These are phyloP conservation scores for Eupithecia inturbata DNA, from an alignment of 2,888 invertebrate genomes.

Conservation along the genomic window DNA sequence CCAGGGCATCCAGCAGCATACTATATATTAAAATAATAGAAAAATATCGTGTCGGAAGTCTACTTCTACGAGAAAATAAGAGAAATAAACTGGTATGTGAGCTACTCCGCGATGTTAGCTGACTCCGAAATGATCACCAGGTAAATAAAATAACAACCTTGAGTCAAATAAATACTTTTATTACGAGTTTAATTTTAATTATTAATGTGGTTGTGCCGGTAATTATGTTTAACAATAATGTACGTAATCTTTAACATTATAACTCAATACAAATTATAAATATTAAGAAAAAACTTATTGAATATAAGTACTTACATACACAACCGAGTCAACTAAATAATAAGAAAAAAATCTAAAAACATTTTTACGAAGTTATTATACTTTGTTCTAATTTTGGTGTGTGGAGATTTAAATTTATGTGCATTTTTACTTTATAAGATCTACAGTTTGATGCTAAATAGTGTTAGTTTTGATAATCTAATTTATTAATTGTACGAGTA, in stretches of 20 bases:
- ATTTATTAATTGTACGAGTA: slow-evolving; percentile 49
- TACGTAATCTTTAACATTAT: slow-evolving; percentile 76
- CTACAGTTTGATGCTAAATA: slow-evolving; percentile 51
- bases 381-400: slow-evolving; percentile 71
- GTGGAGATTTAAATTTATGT: slow-evolving; percentile 72
- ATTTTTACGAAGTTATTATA: slow-evolving; percentile 47
- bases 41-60: slow-evolving; percentile 70
- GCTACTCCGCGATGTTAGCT: slow-evolving; percentile 63
- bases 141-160: slow-evolving; percentile 76
- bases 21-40: slow-evolving; percentile 65
- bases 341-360: slow-evolving; percentile 62
- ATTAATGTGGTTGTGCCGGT: slow-evolving; percentile 77
- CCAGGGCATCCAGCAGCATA: slow-evolving; percentile 82
- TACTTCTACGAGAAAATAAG: slow-evolving; percentile 67
- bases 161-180: slow-evolving; percentile 80
- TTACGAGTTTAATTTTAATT: slow-evolving; percentile 71
- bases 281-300: slow-evolving; percentile 66
- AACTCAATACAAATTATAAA: slow-evolving; percentile 65
- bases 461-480: slow-evolving; percentile 43
- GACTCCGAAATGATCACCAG: slow-evolving; percentile 6
- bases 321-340: slow-evolving; percentile 78
- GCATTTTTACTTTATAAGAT: slow-evolving; percentile 48
- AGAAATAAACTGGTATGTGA: slow-evolving; percentile 80
- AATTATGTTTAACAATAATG: slow-evolving; percentile 77
- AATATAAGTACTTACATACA: slow-evolving; percentile 83